Base-by-base conservation (phyloP, 2,113 vertebrate genomes). In the Conger conger region DNA sequence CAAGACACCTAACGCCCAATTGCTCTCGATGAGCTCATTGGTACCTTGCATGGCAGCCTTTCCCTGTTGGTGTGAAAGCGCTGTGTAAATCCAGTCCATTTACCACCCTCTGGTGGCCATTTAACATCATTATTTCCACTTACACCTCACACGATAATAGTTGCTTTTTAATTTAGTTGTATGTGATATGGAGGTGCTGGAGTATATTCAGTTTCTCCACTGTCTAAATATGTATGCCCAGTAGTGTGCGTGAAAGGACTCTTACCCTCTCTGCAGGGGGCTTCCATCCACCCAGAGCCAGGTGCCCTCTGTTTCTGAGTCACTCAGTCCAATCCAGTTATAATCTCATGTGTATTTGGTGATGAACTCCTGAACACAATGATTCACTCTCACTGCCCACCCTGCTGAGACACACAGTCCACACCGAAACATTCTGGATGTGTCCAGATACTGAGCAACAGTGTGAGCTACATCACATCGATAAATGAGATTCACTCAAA, bases 231-330 rank as follows among this genome's bases (percentile, higher is more conserved):
- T 15, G 36, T 60, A 27, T 60, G 18, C 45, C 1, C 35, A 18
- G 16, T 36, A 37, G 0, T 36, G 17, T 23, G 35, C 27, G 20
- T 82, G 11, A 38, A 82, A 27, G 36, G 27, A 38, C 15, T 60
- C 81, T 82, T 82, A 82, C 81, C 57, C 35, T 38, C 42, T 6
- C 33, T 15, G 45, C 68, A 82, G 84, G 54, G 30, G 4, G 11
- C 42, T 57, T 45, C 80, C 45, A 53, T 86, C 80, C 42, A 86
- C 80, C 84, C 84, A 86, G 11, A 27, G 40, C 84, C 84, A 86
- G 30, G 40, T 76, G 2, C 40, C 60, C 33, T 54, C 35, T 3
- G 33, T 33, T 15, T 57, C 18, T 30, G 23, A 27, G 30, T 20
- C 38, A 38, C n/a, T 82, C 45, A 86, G 33, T 50, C 84, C 84